Conservation (phyloP, 1,140 invertebrate species). For the Adoxophyes honmai region DNA sequence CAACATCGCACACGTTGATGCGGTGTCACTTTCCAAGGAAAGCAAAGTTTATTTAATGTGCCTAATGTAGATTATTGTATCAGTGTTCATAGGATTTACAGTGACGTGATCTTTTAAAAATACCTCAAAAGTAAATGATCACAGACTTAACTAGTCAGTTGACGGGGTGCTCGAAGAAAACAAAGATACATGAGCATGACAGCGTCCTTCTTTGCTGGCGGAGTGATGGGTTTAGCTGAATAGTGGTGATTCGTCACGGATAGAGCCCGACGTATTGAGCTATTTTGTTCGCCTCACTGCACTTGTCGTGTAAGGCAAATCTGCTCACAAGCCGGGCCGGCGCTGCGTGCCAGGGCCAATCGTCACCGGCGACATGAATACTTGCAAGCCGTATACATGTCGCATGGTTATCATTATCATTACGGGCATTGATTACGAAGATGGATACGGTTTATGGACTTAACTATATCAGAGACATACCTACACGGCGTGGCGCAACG, state of each 20-base stretch:
- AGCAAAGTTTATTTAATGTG: no score
- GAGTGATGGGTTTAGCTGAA: not conserved
- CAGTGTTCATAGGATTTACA: no score
- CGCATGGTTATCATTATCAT: slow-evolving; percentile 8
- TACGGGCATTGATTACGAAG: not conserved
- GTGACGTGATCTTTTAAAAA: no score
- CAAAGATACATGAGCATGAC: no score
- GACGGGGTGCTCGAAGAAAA: no score
- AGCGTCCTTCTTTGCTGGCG: not conserved
- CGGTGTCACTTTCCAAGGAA: no score
- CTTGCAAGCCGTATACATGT: slow-evolving; percentile 10
- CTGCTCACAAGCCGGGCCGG: slow-evolving; percentile 4
- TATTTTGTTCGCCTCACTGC: slow-evolving; percentile 1
- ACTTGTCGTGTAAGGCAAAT: slow-evolving; percentile 6
- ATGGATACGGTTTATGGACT: not conserved
- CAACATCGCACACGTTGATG: not conserved
- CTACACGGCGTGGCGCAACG: no score
- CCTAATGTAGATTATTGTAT: no score
- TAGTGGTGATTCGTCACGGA: not conserved
- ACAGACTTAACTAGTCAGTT: no score
- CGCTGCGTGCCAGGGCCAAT: slow-evolving; percentile 8
- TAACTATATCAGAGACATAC: not conserved
- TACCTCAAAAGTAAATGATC: no score
- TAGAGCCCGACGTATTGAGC: not conserved
- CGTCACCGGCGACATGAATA: slow-evolving; percentile 7